phyloP scores from a whole-genome alignment of 2,113 vertebrate genomes.

The Oryzias javanicus region DNA sequence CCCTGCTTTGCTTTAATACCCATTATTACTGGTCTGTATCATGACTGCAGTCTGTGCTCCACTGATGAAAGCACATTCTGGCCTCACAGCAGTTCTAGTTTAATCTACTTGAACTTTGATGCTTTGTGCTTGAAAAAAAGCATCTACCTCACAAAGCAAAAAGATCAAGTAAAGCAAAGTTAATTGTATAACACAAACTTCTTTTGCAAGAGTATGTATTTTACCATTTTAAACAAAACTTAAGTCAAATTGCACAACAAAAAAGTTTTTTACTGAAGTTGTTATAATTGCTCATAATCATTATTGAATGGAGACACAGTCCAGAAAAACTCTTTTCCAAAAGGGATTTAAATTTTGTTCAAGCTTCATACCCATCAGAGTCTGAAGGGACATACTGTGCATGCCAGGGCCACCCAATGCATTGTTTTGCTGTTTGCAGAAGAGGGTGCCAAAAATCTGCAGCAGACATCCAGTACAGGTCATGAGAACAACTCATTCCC shows the following conservation, averaged over 20 bases:
- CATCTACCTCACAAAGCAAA: background rate
- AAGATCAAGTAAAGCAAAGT: background rate
- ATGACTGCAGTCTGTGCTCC: background rate
- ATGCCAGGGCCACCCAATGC: background rate
- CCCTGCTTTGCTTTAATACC: background rate
- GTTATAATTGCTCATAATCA: too few species aligned
- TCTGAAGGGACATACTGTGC: background rate
- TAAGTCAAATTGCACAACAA: too few species aligned
- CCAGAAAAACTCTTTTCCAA: background rate
- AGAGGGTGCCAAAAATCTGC: conserved; percentile 8
- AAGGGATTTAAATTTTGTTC: background rate
- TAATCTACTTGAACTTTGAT: conserved; percentile 7
- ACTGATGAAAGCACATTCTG: background rate
- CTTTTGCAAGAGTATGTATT: too few species aligned
- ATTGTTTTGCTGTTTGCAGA: background rate
- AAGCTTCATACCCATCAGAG: background rate
- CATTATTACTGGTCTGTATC: background rate
- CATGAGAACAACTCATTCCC: conserved; percentile 15
- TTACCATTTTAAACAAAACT: too few species aligned
- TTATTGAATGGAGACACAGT: background rate
- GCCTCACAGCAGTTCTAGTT: background rate
- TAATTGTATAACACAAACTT: too few species aligned
- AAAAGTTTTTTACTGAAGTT: too few species aligned
- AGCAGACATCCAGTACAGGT: conserved; percentile 16
- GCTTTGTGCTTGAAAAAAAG: background rate